Conservation (phyloP, 2,113 vertebrate genomes). For the Glaucidium brasilianum region DNA sequence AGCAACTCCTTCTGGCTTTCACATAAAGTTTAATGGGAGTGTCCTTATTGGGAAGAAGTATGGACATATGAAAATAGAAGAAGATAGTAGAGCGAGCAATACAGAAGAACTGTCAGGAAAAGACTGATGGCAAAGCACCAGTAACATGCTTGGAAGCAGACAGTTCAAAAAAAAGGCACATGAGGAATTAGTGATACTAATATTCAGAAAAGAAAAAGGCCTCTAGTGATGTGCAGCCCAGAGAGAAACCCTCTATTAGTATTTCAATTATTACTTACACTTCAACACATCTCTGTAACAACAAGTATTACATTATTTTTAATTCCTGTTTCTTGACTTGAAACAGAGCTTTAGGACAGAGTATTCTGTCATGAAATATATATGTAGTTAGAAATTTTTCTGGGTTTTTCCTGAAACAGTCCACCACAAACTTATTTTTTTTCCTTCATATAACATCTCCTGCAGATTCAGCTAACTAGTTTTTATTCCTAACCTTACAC, state of each 20-base stretch:
- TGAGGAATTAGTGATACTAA: neutral
- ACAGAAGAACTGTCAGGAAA: neutral
- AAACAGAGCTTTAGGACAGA: neutral
- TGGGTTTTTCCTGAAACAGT: neutral
- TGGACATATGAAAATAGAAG: fast-evolving
- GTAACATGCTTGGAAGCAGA: neutral
- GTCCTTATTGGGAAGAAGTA: neutral
- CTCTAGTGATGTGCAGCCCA: neutral
- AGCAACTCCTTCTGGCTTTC: neutral
- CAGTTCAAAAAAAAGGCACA: neutral
- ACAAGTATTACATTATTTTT: neutral
- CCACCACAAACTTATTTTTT: neutral
- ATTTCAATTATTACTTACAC: neutral
- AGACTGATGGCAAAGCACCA: neutral
- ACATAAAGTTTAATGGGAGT: fast-evolving
- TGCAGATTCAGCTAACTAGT: neutral
- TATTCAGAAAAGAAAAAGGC: neutral
- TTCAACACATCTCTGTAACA: neutral
- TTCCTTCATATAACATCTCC: neutral
- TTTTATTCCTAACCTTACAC: neutral
- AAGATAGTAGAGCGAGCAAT: neutral
- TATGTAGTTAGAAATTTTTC: neutral
- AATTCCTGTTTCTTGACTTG: neutral
- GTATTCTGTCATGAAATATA: neutral
- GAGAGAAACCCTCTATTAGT: neutral